Evolutionary conservation across 2,888 invertebrate species (phyloP).

Genomic region (Trichopoda pennipes): DNA sequence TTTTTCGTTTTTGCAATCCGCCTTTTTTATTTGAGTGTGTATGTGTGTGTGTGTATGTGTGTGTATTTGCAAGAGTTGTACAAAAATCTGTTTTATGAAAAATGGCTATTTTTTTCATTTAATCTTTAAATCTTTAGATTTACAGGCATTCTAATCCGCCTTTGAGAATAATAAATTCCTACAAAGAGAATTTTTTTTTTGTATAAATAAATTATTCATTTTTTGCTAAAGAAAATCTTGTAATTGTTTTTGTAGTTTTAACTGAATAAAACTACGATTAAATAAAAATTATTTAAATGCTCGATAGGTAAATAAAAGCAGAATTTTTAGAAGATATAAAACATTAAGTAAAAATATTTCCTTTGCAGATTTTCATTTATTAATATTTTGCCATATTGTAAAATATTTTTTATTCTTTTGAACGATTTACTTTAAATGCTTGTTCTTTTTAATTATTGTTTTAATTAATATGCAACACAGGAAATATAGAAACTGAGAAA

Average conservation of each 20-base stretch:
- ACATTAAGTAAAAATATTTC: not conserved
- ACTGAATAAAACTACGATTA: not conserved
- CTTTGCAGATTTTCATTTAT: not conserved
- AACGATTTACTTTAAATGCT: too few relatives aligned
- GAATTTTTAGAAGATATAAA: not conserved
- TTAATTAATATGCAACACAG: too few relatives aligned
- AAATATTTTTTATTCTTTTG: too few relatives aligned
- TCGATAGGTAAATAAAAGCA: not conserved
- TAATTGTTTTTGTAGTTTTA: not conserved
- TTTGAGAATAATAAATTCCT: constrained; percentile 32
- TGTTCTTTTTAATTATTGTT: too few relatives aligned
- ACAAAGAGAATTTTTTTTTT: not conserved
- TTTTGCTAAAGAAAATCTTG: constrained; percentile 1
- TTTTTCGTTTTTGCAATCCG: not conserved
- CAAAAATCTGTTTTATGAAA: constrained; percentile 1
- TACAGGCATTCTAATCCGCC: constrained; percentile 34
- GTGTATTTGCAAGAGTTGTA: not conserved
- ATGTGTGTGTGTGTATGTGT: not conserved
- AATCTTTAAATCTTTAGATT: constrained; percentile 33
- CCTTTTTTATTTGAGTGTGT: not conserved
- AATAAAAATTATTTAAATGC: not conserved
- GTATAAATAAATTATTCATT: not conserved
- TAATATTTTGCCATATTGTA: too few relatives aligned
- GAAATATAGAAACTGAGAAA: too few relatives aligned
- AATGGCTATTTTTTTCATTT: not conserved